Evolutionary conservation across 1,140 invertebrate genomes (phyloP).

Genomic region (Phenacoccus solenopsis): DNA sequence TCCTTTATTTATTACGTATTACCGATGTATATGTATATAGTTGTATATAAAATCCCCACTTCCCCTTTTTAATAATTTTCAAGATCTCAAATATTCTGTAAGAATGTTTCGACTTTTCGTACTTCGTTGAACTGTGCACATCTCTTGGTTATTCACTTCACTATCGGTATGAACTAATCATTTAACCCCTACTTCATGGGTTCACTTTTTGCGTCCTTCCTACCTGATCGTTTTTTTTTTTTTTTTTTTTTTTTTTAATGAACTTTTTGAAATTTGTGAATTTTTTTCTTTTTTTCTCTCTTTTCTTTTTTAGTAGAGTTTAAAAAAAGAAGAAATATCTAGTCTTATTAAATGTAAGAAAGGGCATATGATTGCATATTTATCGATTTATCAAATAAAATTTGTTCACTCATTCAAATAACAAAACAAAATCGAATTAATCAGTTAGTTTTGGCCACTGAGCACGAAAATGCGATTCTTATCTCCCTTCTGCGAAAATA

Average conservation of each 20-base stretch:
- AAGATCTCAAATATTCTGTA: slow-evolving; percentile 8
- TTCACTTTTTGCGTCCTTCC: background rate
- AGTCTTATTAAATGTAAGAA: background rate
- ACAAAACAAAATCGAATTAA: no score
- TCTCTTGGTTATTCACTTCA: no score
- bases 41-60: background rate
- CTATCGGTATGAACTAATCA: background rate
- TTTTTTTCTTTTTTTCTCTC: no score
- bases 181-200: background rate
- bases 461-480: no score
- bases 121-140: no score
- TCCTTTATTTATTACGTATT: background rate
- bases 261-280: background rate
- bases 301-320: no score
- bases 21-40: background rate
- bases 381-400: no score
- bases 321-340: background rate
- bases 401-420: no score
- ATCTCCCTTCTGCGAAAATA: no score
- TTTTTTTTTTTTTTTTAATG: background rate
- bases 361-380: background rate
- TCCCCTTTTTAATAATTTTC: background rate
- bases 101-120: background rate
- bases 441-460: no score
- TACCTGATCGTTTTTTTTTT: background rate